Evolutionary conservation across 2,113 vertebrate genomes (phyloP), one percentile per base, ranked within the genome.

Genomic region (Corydoras sp.): DNA sequence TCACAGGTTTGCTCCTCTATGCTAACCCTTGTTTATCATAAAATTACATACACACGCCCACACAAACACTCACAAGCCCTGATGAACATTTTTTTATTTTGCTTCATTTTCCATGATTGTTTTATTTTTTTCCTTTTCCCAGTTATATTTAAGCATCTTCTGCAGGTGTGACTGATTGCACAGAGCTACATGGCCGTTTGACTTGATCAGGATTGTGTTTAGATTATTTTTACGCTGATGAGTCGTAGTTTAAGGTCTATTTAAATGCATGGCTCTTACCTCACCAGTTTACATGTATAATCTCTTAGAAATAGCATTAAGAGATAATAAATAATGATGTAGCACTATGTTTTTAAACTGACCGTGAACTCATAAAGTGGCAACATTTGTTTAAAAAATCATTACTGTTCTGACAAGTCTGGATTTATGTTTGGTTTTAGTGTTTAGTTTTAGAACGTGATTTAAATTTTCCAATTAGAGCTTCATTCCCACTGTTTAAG

Each of bases 191-290:
- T 24, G 18, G 18, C 18, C 18, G 1, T 24, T 24, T 24, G 18
- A 24, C 18, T 24, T 24, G 18, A 24, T 24, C 18, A 24, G 18
- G 18, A 24, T 24, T 24, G 6, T 60, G 64, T 55, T 13, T 68
- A 18, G n/a, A 55, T 71, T n/a, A 71, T 31, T 9, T 70, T 77
- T 30, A 74, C 35, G 13, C 24, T 49, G 54, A 15, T 65, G 50
- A 29, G 50, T 62, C 24, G 43, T 14, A 43, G 58, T 71, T 62
- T 51, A 70, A 32, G 49, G 60, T 55, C 14, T 62, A 6, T 29
- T 12, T 48, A 51, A 11, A 14, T 51, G 11, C 51, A 49, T 48
- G 8, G 8, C 18, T 24, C 61, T 56, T 63, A 61, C 10, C 18
- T 29, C 32, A 56, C 4, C 8, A 51, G 50, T 24, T 24, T 24